Base-by-base conservation (phyloP, 2,888 invertebrate species). In the Dorcus parallelipipedus region DNA sequence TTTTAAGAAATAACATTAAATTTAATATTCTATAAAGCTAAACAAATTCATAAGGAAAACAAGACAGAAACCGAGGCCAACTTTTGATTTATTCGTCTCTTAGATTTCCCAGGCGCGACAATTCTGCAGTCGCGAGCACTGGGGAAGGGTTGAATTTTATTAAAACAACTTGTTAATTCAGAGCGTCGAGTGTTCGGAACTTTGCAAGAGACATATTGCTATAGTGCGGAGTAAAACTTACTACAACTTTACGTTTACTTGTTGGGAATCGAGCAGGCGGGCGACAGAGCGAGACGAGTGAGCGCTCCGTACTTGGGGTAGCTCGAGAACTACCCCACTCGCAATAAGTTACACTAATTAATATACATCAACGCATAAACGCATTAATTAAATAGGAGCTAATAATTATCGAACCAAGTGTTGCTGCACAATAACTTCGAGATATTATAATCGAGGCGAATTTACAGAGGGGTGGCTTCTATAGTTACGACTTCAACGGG, bases 141-240 rank as follows among this genome's bases (percentile, higher is more conserved):
- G 63, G 71, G 72, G 73, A 75, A 74, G 76, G 77, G 75, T 75
- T 76, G 76, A 63, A 74, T 77, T 77, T 77, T 78, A 77, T 77
- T 77, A 76, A 78, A 78, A 78, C 78, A 78, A 77, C 77, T 77
- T 78, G 78, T 78, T 78, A 78, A 78, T 78, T 77, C 78, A 74
- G 72, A 73, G 71, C 73, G 76, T 73, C 72, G 73, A 73, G 69
- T 72, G 73, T 74, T 57, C 55, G 51, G 71, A 75, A 76, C 69
- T 75, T 75, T 72, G 67, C 67, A 66, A 61, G 67, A 69, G 71
- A 71, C 65, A 71, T 71, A 71, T 69, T 70, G 69, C 67, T 56
- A 41, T 56, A 56, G 56, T 56, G 56, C 48, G 50, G 45, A 41
- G 73, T 64, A 63, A 73, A 75, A 73, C 74, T 74, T 74, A 69